Evolutionary conservation across 2,888 invertebrate species (phyloP).

Genomic region (Meteorus cinctellus): DNA sequence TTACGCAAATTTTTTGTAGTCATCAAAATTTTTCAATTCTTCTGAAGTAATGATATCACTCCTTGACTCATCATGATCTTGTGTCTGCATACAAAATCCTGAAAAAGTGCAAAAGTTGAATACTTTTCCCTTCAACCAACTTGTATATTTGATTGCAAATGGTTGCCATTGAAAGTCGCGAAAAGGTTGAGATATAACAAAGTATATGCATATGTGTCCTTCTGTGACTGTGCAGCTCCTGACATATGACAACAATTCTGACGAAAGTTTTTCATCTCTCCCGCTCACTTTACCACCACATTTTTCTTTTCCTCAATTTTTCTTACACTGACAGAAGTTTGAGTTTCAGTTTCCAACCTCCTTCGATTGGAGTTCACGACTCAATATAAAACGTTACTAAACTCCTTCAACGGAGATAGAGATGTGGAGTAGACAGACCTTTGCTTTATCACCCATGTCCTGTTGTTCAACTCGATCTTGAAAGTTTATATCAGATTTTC

Average conservation of each 20-base stretch:
- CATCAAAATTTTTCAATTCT: conserved; percentile 20
- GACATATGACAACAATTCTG: conserved; percentile 12
- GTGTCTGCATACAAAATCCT: conserved; percentile 31
- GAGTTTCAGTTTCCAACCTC: conserved; percentile 30
- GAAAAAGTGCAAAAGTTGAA: conserved; percentile 21
- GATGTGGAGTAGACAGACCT: conserved; percentile 1
- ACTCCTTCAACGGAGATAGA: neutral
- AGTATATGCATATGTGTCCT: neutral
- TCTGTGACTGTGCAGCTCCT: neutral
- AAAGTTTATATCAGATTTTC: conserved; percentile 15
- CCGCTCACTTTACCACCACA: neutral
- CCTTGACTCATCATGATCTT: neutral
- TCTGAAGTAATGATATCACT: neutral
- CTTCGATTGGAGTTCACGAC: conserved; percentile 24
- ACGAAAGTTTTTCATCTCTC: conserved; percentile 8
- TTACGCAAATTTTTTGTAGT: conserved; percentile 36
- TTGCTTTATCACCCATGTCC: neutral
- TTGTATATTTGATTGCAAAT: conserved; percentile 16
- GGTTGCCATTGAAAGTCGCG: conserved; percentile 1
- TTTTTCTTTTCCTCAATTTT: conserved; percentile 6
- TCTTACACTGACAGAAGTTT: conserved; percentile 22
- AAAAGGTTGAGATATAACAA: neutral
- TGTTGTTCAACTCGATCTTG: neutral
- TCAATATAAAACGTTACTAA: neutral
- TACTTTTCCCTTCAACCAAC: neutral